These are phyloP conservation scores for Apamea sordens DNA, from an alignment of 2,888 invertebrate genomes.

Conservation along the genomic window DNA sequence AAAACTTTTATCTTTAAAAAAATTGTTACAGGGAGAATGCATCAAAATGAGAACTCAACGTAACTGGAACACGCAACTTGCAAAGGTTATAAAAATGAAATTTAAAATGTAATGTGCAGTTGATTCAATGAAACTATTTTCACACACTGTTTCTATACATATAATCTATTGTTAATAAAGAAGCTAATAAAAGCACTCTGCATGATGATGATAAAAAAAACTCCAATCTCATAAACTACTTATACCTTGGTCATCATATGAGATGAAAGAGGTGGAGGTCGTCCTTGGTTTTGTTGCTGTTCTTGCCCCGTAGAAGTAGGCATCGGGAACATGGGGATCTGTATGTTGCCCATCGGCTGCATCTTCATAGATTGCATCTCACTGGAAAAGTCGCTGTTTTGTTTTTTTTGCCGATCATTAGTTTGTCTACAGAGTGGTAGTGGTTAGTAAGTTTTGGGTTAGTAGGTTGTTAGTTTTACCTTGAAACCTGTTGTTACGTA, in stretches of 20 bases:
- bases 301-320: constrained; percentile 86
- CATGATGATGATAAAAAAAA: background rate
- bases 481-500: constrained; percentile 27
- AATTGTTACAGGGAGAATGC: background rate
- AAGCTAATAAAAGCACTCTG: constrained; percentile 25
- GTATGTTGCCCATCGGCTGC: constrained; percentile 87
- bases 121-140: constrained; percentile 16
- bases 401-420: constrained; percentile 55
- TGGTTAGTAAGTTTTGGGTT: constrained; percentile 45
- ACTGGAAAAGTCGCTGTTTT: constrained; percentile 80
- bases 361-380: constrained; percentile 92
- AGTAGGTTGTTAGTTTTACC: constrained; percentile 23
- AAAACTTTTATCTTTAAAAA: background rate
- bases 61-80: background rate
- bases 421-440: constrained; percentile 46
- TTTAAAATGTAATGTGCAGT: background rate
- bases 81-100: background rate
- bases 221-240: constrained; percentile 13
- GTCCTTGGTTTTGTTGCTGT: constrained; percentile 80
- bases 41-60: background rate
- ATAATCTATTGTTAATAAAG: background rate
- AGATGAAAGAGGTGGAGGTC: constrained; percentile 89
- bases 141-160: constrained; percentile 4
- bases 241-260: constrained; percentile 92
- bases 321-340: constrained; percentile 93